These are phyloP conservation scores for Quadroppia sp. DNA, from an alignment of 2,888 invertebrate genomes.

Conservation along the genomic window DNA sequence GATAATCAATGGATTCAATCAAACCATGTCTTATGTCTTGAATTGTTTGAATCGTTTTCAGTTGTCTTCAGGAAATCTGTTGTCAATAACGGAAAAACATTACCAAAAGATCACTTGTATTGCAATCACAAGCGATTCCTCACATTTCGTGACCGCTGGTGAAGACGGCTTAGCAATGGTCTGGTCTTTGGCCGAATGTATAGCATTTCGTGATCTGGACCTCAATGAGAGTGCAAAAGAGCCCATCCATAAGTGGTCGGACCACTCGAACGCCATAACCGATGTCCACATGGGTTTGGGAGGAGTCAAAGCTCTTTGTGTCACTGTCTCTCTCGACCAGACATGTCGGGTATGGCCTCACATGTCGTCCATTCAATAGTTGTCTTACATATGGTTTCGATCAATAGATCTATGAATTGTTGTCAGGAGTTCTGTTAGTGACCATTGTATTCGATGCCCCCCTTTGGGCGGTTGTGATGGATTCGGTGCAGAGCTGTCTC, in stretches of 20 bases:
- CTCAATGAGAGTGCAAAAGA: slow-evolving; percentile 51
- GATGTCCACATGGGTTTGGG: slow-evolving; percentile 70
- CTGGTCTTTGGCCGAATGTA: slow-evolving; percentile 59
- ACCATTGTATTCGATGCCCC: slow-evolving; percentile 69
- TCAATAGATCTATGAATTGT: slow-evolving; percentile 64
- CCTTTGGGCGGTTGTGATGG: slow-evolving; percentile 65
- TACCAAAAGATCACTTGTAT: slow-evolving; percentile 73
- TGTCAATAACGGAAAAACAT: slow-evolving; percentile 67
- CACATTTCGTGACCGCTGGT: slow-evolving; percentile 72
- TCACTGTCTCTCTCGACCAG: slow-evolving; percentile 73
- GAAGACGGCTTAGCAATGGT: slow-evolving; percentile 78
- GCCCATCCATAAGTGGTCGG: slow-evolving; percentile 67
- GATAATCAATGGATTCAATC: neutral
- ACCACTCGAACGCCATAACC: slow-evolving; percentile 74
- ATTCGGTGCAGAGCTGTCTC: slow-evolving; percentile 65
- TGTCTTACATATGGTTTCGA: neutral
- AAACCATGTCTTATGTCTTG: neutral
- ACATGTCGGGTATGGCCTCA: slow-evolving; percentile 62
- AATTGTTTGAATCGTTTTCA: slow-evolving; percentile 43
- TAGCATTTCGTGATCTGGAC: neutral
- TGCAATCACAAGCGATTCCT: slow-evolving; percentile 69
- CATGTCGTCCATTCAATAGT: neutral
- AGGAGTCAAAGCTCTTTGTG: slow-evolving; percentile 66
- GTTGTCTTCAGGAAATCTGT: slow-evolving; percentile 64
- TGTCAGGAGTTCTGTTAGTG: slow-evolving; percentile 65